Evolutionary conservation across 2,113 vertebrate species (phyloP), one percentile per base, ranked within the genome.

Genomic region (Cyphomyrus discorhynchus): DNA sequence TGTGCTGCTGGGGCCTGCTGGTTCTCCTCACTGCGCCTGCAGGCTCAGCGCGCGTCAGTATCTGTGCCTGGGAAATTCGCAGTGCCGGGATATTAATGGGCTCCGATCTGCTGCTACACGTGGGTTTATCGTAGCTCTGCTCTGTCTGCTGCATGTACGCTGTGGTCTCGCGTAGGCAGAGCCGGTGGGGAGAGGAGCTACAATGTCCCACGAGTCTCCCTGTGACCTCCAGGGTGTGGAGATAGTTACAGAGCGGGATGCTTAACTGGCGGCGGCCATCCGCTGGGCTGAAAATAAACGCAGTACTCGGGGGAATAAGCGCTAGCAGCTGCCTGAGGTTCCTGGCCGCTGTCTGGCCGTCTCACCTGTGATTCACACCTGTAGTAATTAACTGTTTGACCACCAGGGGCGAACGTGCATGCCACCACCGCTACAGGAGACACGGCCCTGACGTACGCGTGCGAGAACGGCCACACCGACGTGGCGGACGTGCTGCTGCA

Each of bases 401-500:
- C 74, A 42, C 74, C 90, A 99, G 98, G 98, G 90, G 98, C 98
- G 66, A 98, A 99, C 3, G 98, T 99, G 89, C 98, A 99, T 85
- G 98, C 98, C 91, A 99, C 98, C 90, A 99, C 98, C n/a, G 98
- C 98, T 6, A 99, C 98, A 4, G 98, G 98, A 88, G 98, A 99
- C 91, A 99, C 98, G 15, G 98, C 98, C 6, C 92, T 99, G 94
- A 99, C 98, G 31, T 99, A 99, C 6, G 98, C 98, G 13, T 99
- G 98, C 96, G 98, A 99, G 94, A 99, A 99, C 84, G 98, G 98
- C 94, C 98, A 99, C 94, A 99, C 98, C 0, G 98, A 99, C 89
- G 98, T 99, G 90, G 98, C 98, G 35, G 98, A 99, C 89, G 97
- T 99, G 93, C 94, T 99, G 92, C 97, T 99, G 93, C 98, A 99